Evolutionary conservation across 2,888 invertebrate genomes (phyloP).

Genomic region (Lacanobia wlatinum): DNA sequence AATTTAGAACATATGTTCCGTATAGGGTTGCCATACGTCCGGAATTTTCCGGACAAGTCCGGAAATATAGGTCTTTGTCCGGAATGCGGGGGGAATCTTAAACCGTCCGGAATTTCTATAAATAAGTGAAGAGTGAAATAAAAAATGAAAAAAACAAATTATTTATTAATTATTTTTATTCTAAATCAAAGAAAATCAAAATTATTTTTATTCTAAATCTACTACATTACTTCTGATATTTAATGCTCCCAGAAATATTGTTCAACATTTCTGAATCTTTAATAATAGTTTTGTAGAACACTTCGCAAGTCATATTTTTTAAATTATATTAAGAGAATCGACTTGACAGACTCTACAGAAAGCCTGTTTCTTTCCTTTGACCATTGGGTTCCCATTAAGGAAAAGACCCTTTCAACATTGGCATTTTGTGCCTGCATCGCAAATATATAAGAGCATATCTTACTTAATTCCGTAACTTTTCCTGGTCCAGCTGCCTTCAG

Average conservation of each 20-base stretch:
- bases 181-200: no score
- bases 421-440: slow-evolving; percentile 37
- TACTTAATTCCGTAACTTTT: slow-evolving; percentile 24
- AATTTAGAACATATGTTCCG: no score
- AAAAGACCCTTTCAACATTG: slow-evolving; percentile 41
- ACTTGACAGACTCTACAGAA: slow-evolving; percentile 24
- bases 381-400: slow-evolving; percentile 34
- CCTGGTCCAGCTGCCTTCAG: slow-evolving; percentile 23
- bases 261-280: slow-evolving; percentile 30
- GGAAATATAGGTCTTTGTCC: slow-evolving; percentile 40
- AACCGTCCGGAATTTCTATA: slow-evolving; percentile 41
- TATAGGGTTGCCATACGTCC: slow-evolving; percentile 41
- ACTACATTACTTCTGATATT: no score
- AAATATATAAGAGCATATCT: slow-evolving; percentile 38
- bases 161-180: no score
- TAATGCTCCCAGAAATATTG: slow-evolving; percentile 3
- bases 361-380: slow-evolving; percentile 22
- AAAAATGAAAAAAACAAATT: slow-evolving; percentile 5
- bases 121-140: slow-evolving; percentile 16
- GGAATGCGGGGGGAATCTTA: slow-evolving; percentile 41
- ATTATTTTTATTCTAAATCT: no score
- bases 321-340: slow-evolving; percentile 30
- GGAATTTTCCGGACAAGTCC: slow-evolving; percentile 35
- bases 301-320: slow-evolving; percentile 29
- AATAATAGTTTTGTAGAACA: slow-evolving; percentile 32